Percentiles rank a stretch among this genome's conserved stretches.
These are phyloP conservation scores for Biston betularia DNA, from an alignment of 2,888 invertebrate genomes.

Conservation along the genomic window DNA sequence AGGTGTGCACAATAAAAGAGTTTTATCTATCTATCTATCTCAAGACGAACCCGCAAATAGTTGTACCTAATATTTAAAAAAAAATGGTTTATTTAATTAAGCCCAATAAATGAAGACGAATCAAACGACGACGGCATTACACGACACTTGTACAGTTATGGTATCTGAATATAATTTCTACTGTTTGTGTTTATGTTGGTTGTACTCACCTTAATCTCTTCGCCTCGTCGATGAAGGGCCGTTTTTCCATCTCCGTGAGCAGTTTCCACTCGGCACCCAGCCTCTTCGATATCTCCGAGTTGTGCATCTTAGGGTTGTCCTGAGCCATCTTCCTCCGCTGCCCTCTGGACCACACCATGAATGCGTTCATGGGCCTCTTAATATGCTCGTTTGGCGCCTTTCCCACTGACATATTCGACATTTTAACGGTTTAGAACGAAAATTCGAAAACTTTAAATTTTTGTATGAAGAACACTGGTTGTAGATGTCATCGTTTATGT, in stretches of 20 bases:
- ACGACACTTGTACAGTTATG: no score
- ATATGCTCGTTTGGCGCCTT: conserved; percentile 90
- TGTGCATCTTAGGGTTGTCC: conserved; percentile 97
- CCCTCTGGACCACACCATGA: conserved; percentile 97
- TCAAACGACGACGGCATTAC: no score
- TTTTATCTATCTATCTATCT: no score
- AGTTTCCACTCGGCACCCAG: conserved; percentile 96
- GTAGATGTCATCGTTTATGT: conserved; percentile 29
- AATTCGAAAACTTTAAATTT: conserved; percentile 28
- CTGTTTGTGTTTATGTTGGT: background rate
- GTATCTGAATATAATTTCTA: background rate
- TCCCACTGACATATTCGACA: conserved; percentile 70
- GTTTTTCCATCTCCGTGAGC: conserved; percentile 93
- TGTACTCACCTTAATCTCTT: conserved; percentile 91
- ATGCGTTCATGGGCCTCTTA: conserved; percentile 97
- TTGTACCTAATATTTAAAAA: no score
- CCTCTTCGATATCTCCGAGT: conserved; percentile 95
- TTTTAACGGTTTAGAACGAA: conserved; percentile 22
- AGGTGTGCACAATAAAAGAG: no score
- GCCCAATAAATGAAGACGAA: no score
- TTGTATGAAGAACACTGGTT: conserved; percentile 29
- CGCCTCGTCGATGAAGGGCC: conserved; percentile 96
- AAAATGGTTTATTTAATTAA: no score
- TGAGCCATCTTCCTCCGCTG: conserved; percentile 96
- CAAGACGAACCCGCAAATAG: no score